Evolutionary conservation across 2,888 invertebrate species (phyloP).

Genomic region (Metellina segmentata): DNA sequence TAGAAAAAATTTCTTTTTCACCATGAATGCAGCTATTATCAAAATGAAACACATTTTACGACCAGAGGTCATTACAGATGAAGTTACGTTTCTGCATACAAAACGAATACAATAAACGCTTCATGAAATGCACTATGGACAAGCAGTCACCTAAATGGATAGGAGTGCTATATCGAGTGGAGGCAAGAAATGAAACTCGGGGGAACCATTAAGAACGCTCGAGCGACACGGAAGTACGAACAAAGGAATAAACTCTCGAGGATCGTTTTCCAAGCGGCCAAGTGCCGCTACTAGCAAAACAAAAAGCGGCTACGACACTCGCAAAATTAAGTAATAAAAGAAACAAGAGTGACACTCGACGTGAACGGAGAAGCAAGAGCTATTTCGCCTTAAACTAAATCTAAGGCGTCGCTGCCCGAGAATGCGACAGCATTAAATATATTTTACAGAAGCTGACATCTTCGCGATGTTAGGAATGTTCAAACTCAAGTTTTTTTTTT

Average conservation of each 20-base stretch:
- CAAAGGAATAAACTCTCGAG: not conserved
- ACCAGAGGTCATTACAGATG: not conserved
- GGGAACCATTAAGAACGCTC: not conserved
- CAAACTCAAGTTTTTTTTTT: conserved; percentile 59
- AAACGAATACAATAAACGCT: not conserved
- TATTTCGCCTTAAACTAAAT: conserved; percentile 74
- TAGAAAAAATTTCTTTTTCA: not conserved
- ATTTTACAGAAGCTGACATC: conserved; percentile 68
- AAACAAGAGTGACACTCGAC: not conserved
- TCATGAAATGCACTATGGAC: not conserved
- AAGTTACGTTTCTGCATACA: not conserved
- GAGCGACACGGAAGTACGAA: not conserved
- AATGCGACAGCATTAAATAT: conserved; percentile 58
- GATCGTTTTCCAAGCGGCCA: not conserved
- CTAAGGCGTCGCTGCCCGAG: conserved; percentile 69
- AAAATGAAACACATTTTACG: not conserved
- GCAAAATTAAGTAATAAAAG: conserved; percentile 75
- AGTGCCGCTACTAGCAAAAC: not conserved
- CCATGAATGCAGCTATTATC: not conserved
- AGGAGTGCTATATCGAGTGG: not conserved
- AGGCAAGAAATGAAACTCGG: not conserved
- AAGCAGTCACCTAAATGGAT: not conserved
- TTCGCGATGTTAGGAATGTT: conserved; percentile 75
- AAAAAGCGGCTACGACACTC: conserved; percentile 67
- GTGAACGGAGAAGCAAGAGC: conserved; percentile 55